A percentile compares a stretch with the other conserved stretches of the same genome.
phyloP scores from a whole-genome alignment of 1,140 invertebrate species.

The Psix sp. region DNA sequence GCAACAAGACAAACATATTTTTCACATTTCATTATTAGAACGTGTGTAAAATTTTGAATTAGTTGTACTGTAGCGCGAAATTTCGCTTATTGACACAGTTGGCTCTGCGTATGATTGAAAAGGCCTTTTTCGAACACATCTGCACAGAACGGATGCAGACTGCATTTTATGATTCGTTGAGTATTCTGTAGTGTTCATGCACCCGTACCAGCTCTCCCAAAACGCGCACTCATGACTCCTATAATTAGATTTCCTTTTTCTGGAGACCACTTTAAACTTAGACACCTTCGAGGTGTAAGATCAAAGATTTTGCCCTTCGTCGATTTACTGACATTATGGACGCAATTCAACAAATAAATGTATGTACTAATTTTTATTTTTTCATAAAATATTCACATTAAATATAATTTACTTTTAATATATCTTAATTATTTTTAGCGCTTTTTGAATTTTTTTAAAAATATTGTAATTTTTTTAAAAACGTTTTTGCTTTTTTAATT shows the following conservation, averaged over 20 bases:
- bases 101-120: slow-evolving; percentile 26
- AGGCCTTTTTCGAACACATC: slow-evolving; percentile 65
- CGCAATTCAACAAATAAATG: too few species aligned
- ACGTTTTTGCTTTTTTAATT: too few species aligned
- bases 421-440: too few species aligned
- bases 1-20: too few species aligned
- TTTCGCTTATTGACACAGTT: slow-evolving; percentile 29
- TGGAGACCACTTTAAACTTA: slow-evolving; percentile 54
- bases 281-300: slow-evolving; percentile 61
- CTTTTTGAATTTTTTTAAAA: too few species aligned
- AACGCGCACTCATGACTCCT: slow-evolving; percentile 66
- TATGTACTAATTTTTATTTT: too few species aligned
- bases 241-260: slow-evolving; percentile 73
- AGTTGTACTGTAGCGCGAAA: background rate
- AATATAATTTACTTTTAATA: too few species aligned
- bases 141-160: slow-evolving; percentile 75
- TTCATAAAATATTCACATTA: too few species aligned
- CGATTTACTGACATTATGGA: too few species aligned
- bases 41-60: background rate
- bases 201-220: slow-evolving; percentile 63
- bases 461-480: too few species aligned
- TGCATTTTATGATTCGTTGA: slow-evolving; percentile 74
- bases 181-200: slow-evolving; percentile 68
- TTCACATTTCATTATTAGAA: background rate
- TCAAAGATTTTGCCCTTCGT: background rate